Conservation (phyloP, 2,888 invertebrate species). For the Suillia variegata region DNA sequence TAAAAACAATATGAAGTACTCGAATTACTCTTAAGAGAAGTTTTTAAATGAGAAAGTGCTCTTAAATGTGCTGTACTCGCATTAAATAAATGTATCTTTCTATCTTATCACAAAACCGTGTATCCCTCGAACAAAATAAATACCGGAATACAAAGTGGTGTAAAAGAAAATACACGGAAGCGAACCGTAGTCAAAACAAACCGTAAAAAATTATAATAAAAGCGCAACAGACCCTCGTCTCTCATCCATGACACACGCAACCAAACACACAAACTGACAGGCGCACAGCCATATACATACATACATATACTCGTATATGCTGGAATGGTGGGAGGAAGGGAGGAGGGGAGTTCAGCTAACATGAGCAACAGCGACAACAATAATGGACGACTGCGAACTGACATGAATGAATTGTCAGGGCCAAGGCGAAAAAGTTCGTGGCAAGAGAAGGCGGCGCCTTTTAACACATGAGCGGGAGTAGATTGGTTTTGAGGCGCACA, state of each 20-base stretch:
- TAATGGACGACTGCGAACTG: background rate
- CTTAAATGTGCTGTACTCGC: too few species aligned
- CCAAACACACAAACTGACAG: background rate
- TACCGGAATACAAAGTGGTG: too few species aligned
- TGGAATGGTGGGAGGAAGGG: too few species aligned
- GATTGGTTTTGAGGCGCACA: too few species aligned
- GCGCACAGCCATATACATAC: background rate
- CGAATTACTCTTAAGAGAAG: too few species aligned
- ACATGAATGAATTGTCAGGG: background rate
- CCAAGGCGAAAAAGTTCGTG: background rate
- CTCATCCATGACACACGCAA: background rate
- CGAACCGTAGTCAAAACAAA: slow-evolving; percentile 19
- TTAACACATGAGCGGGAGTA: too few species aligned
- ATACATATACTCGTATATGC: background rate
- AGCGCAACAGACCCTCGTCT: slow-evolving; percentile 2
- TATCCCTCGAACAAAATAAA: background rate
- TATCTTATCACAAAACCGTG: too few species aligned
- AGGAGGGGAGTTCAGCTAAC: too few species aligned
- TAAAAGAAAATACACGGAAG: slow-evolving; percentile 8
- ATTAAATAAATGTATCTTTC: too few species aligned
- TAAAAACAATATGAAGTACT: too few species aligned
- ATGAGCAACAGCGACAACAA: too few species aligned
- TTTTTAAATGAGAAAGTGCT: too few species aligned
- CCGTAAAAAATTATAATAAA: background rate
- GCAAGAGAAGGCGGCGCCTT: background rate